A percentile compares a stretch with the other conserved stretches of the same genome.
Conservation (phyloP, 1,140 invertebrate species). For the Hestina assimilis region DNA sequence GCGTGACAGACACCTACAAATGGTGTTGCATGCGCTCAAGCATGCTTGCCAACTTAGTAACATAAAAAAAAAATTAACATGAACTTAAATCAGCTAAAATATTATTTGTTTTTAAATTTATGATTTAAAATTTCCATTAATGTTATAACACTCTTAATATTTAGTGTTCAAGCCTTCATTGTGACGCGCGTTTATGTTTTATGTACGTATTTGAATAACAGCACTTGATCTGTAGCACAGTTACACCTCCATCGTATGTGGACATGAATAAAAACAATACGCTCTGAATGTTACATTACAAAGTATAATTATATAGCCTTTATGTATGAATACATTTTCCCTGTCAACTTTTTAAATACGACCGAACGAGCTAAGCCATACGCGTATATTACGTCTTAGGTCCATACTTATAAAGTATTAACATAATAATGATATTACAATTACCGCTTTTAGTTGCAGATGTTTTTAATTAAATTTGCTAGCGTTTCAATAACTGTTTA, state of each 20-base stretch:
- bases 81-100: too few relatives aligned
- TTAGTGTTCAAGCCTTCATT: conserved; percentile 4
- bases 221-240: conserved; percentile 24
- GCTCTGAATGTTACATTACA: conserved; percentile 41
- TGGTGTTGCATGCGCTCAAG: too few relatives aligned
- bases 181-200: conserved; percentile 18
- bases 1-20: too few relatives aligned
- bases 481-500: too few relatives aligned
- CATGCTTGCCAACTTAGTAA: too few relatives aligned
- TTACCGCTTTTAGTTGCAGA: too few relatives aligned
- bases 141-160: background rate
- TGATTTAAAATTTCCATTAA: background rate
- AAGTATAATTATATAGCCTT: conserved; percentile 39
- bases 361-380: background rate
- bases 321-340: conserved; percentile 25
- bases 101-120: too few relatives aligned
- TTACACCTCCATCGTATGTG: conserved; percentile 37
- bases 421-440: too few relatives aligned
- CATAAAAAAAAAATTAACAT: too few relatives aligned
- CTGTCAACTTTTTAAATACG: conserved; percentile 18
- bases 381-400: too few relatives aligned
- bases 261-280: conserved; percentile 51
- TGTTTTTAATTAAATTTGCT: too few relatives aligned
- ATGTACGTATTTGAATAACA: conserved; percentile 35
- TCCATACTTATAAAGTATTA: too few relatives aligned